Evolutionary conservation across 2,888 invertebrate genomes (phyloP).

Genomic region (Cybosia mesomella): DNA sequence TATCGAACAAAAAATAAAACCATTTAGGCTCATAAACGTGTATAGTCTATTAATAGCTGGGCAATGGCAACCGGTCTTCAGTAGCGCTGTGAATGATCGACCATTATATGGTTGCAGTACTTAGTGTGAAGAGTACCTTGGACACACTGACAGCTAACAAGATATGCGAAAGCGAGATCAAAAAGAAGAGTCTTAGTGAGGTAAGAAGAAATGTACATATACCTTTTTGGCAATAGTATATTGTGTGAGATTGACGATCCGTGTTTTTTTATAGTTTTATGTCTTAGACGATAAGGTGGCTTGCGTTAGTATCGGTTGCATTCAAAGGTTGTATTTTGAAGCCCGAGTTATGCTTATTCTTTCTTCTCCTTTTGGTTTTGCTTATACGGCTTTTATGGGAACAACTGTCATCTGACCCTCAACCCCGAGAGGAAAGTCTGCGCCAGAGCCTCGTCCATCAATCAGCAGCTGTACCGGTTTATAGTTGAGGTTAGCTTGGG

Average conservation of each 20-base stretch:
- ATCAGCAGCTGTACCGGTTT: no score
- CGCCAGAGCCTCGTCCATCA: no score
- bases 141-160: slow-evolving; percentile 32
- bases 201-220: background rate
- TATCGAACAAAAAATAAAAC: slow-evolving; percentile 7
- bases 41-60: slow-evolving; percentile 38
- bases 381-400: no score
- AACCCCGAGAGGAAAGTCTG: no score
- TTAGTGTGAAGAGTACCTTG: slow-evolving; percentile 33
- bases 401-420: no score
- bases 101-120: slow-evolving; percentile 39
- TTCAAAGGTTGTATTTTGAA: no score
- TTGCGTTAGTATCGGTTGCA: no score
- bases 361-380: no score
- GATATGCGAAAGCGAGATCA: slow-evolving; percentile 18
- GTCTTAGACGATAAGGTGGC: background rate
- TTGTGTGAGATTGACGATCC: background rate
- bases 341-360: no score
- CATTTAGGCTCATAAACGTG: slow-evolving; percentile 24
- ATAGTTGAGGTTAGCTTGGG: no score
- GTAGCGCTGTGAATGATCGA: slow-evolving; percentile 43
- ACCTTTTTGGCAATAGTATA: background rate
- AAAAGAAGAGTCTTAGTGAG: background rate
- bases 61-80: slow-evolving; percentile 38
- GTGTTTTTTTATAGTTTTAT: background rate